Evolutionary conservation across 2,888 invertebrate genomes (phyloP), one percentile per base, ranked within the genome.

Genomic region (Mythimna albipuncta): DNA sequence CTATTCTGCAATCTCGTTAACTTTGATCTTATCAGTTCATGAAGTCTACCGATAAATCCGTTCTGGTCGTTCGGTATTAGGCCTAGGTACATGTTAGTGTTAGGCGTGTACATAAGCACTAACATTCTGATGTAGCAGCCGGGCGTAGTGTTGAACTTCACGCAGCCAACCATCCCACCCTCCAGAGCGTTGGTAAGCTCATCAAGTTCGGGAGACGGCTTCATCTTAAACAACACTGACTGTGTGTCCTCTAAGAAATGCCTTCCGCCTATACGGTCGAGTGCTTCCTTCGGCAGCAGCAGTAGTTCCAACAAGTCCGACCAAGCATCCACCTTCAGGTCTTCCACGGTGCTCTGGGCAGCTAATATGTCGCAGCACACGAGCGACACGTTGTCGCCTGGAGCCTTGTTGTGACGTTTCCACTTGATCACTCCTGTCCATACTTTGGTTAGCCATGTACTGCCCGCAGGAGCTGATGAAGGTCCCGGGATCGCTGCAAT

Each of bases 401-500:
- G 47, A 16, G 57, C 21, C 32, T 35, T 78, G 38, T 72, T 57
- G 26, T 54, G 52, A 2, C 58, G 62, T 19, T 55, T 63, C 77
- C 77, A 77, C 26, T 64, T 32, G 21, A 78, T 50, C 11, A 47
- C 55, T n/a, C 77, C 77, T 9, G 52, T 50, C 77, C 77, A 77
- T 35, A 66, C n/a, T 55, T 50, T 75, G 13, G 26, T 38, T 11
- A 64, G 21, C 41, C 19, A 26, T 38, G 52, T 16, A 7, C n/a
- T 55, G 7, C 4, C 5, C 1, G 4, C 6, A 21, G 13, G 0
- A 7, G 7, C 11, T 4, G 13, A 5, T 38, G 77, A 44, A 11
- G 47, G 6, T 11, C n/a, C 64, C 52, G 54, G 19, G 16, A 13
- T 0, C 9, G 4, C 72, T 77, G 54, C 10, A 72, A 63, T 2